Evolutionary conservation across 2,888 invertebrate genomes (phyloP), one percentile per base, ranked within the genome.

Genomic region (Mellilla xanthometata): DNA sequence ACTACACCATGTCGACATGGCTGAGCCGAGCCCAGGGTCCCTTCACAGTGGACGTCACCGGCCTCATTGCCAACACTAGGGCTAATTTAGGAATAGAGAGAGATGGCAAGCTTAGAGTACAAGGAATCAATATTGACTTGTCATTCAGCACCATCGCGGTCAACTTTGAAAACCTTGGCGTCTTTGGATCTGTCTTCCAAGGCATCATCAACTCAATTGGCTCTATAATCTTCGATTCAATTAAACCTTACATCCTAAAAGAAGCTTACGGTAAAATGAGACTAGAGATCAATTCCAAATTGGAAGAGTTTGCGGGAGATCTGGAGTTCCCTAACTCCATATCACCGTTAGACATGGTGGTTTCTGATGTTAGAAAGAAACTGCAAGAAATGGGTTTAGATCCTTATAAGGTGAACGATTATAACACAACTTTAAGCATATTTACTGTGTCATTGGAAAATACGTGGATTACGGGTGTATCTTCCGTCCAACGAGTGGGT

Each of bases 291-390:
- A 95, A 97, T 70, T 90, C 92, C 8, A 93, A 95, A 70, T 91
- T 96, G 13, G 92, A 92, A 10, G 92, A 93, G 59, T 68, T 95
- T 8, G 92, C 94, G 8, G 92, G 91, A 0, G 91, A 91, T 41
- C 93, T 94, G 64, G 93, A 92, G 41, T 94, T 96, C 64, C 95
- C 96, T 0, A 96, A 96, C 72, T 96, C 96, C 0, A 95, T 96
- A 60, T 94, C 96, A 7, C 96, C 96, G 0, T 87, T 96, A 46
- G 97, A 97, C 68, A 95, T 95, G 91, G 93, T 95, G 2, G 92
- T 97, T 27, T 93, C 94, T 0, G 94, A 95, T 65, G 92, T 92
- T 0, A 90, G 96, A 7, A 93, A 93, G 58, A 92, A 93, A 65
- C 93, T 97, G 0, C 79, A 89, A 26, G 79, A 79, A 7, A 89